Base-by-base conservation (phyloP, 2,797 vertebrate species). In the Sebastes alutus region DNA sequence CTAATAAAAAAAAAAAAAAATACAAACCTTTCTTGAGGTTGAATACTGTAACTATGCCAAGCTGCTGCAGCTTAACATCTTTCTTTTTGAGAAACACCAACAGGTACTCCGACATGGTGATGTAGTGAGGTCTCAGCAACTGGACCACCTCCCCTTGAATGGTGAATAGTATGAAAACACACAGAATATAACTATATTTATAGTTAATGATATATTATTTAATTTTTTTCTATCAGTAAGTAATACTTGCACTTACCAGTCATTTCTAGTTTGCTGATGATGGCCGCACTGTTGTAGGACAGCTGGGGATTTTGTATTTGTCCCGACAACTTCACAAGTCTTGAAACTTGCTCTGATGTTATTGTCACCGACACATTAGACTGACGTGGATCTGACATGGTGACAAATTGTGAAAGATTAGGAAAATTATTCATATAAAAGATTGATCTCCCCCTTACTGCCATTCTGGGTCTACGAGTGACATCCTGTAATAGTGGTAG, bases 21-120 rank as follows among this genome's bases (percentile, higher is more conserved):
- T 33, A 85, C 82, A 75, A 83, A 93, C 93, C 91, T 84, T 87
- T 90, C 52, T 87, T 90, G 6, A 94, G 88, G 60, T 82, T 90
- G 61, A 74, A 74, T 68, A 92, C 52, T 22, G 88, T 90, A 9
- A 32, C 75, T 6, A 93, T 86, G 22, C 62, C 81, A 33, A 94
- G 92, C 22, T 94, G 94, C 70, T 94, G 93, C 74, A 92, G 86
- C 63, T 85, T 80, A 7, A 91, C 75, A 56, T 93, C 92, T 72
- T 87, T 84, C 18, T 67, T 85, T 60, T 80, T 77, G 23, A 95
- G 87, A 64, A 92, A 91, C 22, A 35, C 60, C 76, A 84, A 29
- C 25, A 94, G 74, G 74, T 89, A 90, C 11, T 77, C 77, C 1
- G 75, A 61, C 77, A 93, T 64, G 22, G 59, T n/a, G 0, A 18